Percentiles rank a stretch among this genome's conserved stretches.
Conservation (phyloP, 2,888 invertebrate species). For the Steromphala cineraria region DNA sequence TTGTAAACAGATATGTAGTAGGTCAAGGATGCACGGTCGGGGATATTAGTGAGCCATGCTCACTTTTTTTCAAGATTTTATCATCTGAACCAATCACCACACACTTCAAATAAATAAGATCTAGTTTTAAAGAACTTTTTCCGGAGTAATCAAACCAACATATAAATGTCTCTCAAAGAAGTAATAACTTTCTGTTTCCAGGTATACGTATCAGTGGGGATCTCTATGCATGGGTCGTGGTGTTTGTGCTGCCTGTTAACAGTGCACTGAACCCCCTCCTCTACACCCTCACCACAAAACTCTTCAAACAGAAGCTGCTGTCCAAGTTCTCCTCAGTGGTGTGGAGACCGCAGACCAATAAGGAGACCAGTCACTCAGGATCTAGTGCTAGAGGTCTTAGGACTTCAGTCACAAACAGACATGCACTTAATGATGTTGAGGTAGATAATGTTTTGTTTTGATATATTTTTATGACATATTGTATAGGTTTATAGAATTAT, state of each 20-base stretch:
- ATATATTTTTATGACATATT: not conserved
- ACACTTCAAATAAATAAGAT: too few relatives aligned
- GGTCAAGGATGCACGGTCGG: too few relatives aligned
- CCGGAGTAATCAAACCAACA: too few relatives aligned
- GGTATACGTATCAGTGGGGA: slow-evolving; percentile 39
- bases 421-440: not conserved
- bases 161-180: too few relatives aligned
- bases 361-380: slow-evolving; percentile 24
- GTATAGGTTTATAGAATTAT: too few relatives aligned
- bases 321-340: slow-evolving; percentile 45
- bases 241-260: slow-evolving; percentile 52
- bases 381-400: slow-evolving; percentile 25
- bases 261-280: slow-evolving; percentile 49
- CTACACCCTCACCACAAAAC: slow-evolving; percentile 48
- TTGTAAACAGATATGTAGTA: too few relatives aligned
- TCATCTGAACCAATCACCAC: too few relatives aligned
- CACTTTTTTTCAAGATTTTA: too few relatives aligned
- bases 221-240: slow-evolving; percentile 51
- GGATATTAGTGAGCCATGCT: too few relatives aligned
- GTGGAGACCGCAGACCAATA: slow-evolving; percentile 28
- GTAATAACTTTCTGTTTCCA: slow-evolving; percentile 13
- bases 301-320: slow-evolving; percentile 45
- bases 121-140: too few relatives aligned
- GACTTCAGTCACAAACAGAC: not conserved
- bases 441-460: not conserved